These are phyloP conservation scores for Oligia fasciuncula DNA, from an alignment of 2,888 invertebrate genomes.

Conservation along the genomic window DNA sequence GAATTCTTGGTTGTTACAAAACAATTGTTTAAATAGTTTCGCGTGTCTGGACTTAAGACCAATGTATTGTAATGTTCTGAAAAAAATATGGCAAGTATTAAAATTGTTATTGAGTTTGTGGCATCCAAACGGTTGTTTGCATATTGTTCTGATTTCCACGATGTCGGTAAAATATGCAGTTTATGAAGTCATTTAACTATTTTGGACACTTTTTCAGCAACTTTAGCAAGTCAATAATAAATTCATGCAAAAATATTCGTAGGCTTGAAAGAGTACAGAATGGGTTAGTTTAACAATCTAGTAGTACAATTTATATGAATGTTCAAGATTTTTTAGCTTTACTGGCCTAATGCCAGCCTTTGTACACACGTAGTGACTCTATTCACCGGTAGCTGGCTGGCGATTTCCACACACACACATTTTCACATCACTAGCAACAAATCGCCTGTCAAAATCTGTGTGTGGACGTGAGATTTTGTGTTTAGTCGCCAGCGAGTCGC, in stretches of 20 bases:
- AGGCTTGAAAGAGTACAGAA: not conserved
- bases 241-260: not conserved
- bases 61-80: not conserved
- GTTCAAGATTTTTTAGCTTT: not conserved
- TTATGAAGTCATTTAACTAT: not conserved
- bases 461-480: not conserved
- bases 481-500: not conserved
- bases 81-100: not conserved
- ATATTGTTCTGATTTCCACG: not conserved
- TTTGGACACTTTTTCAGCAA: not conserved
- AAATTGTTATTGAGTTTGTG: constrained; percentile 10
- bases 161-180: not conserved
- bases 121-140: not conserved
- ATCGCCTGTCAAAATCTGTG: not conserved
- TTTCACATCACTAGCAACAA: not conserved
- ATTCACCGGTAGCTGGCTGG: not conserved
- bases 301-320: not conserved
- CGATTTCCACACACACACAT: not conserved
- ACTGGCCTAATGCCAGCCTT: not conserved
- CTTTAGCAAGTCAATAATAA: not conserved
- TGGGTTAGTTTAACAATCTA: not conserved
- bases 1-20: constrained; percentile 4
- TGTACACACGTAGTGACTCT: not conserved
- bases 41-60: not conserved
- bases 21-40: constrained; percentile 5